phyloP scores from a whole-genome alignment of 2,797 vertebrate species.

The Capromys pilorides region DNA sequence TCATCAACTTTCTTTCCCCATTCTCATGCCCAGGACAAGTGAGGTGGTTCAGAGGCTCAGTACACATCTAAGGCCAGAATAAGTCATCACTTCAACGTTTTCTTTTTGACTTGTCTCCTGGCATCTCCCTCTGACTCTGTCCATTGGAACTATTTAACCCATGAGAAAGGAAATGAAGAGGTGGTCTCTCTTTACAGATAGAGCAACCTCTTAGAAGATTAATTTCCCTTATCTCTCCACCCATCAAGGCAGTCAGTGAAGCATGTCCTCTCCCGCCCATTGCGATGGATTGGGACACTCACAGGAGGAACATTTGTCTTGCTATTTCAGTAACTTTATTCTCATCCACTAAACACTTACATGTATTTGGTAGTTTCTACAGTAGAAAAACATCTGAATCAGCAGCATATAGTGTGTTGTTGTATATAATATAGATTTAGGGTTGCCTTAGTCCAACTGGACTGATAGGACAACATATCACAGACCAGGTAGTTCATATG shows the following conservation, averaged over 20 bases:
- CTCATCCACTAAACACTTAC: not conserved
- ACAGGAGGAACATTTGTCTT: not conserved
- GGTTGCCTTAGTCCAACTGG: not conserved
- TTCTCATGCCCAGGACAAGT: not conserved
- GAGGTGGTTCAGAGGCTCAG: not conserved
- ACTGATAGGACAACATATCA: not conserved
- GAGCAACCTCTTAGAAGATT: not conserved
- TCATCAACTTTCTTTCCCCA: not conserved
- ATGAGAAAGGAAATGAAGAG: not conserved
- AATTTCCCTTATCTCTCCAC: not conserved
- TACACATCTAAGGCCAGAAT: not conserved
- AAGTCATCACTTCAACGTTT: not conserved
- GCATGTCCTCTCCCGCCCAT: not conserved
- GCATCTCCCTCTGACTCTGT: not conserved
- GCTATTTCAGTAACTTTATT: not conserved
- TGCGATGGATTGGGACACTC: not conserved
- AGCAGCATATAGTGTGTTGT: not conserved
- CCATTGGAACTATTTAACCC: not conserved
- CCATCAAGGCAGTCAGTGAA: not conserved
- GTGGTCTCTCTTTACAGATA: not conserved
- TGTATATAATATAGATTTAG: not conserved
- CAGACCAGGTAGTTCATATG: not conserved
- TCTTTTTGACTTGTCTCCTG: not conserved
- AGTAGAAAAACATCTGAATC: not conserved
- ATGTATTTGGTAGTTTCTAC: conserved; percentile 26